Evolutionary conservation across 2,113 vertebrate species (phyloP).

Genomic region (Epinephelus moara): DNA sequence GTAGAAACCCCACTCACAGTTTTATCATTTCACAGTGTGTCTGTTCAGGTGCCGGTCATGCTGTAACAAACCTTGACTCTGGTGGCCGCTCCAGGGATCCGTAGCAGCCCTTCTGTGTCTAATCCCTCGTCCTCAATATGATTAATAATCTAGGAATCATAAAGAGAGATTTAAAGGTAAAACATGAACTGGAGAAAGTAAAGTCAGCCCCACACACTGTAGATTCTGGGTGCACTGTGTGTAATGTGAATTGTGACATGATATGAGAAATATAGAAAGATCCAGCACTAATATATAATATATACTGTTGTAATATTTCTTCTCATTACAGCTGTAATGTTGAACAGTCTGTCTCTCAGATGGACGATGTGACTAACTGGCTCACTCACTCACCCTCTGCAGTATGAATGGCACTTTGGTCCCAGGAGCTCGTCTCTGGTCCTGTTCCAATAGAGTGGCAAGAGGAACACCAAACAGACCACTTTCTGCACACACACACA

Average conservation of each 20-base stretch:
- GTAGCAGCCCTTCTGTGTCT: constrained; percentile 94
- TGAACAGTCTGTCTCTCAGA: neutral
- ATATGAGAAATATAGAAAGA: no score
- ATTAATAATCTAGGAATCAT: constrained; percentile 86
- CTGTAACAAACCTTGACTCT: constrained; percentile 90
- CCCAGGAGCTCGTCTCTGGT: constrained; percentile 89
- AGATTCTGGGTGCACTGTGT: neutral
- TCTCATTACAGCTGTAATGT: neutral
- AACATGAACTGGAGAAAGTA: neutral
- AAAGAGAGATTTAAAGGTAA: neutral
- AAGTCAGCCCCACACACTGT: neutral
- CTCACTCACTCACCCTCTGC: constrained; percentile 85
- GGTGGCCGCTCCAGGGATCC: constrained; percentile 92
- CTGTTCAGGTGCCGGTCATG: neutral
- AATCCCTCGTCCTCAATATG: constrained; percentile 93
- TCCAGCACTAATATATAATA: no score
- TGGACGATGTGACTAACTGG: neutral
- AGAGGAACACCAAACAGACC: constrained; percentile 94
- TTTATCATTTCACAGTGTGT: neutral
- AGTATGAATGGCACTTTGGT: constrained; percentile 93
- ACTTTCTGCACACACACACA: constrained; percentile 83
- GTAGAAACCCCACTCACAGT: no score
- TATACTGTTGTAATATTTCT: neutral
- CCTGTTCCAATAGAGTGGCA: constrained; percentile 91
- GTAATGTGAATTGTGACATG: neutral